A percentile compares a stretch with the other conserved stretches of the same genome.
phyloP scores from a whole-genome alignment of 2,113 vertebrate genomes.

The Corvus cornix region DNA sequence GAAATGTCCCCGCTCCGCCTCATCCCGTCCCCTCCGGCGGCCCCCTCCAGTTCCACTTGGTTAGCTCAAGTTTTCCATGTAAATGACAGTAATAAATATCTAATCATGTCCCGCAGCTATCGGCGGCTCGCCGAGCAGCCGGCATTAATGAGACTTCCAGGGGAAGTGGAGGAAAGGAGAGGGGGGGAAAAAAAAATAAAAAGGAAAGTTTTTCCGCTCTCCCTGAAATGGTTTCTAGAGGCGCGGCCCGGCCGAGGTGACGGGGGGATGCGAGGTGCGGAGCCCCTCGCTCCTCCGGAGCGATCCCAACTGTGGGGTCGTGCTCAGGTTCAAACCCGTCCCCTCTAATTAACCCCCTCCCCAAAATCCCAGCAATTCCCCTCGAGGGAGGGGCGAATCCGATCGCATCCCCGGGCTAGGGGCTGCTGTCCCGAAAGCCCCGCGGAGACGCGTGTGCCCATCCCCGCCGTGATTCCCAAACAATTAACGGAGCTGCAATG shows the following conservation, averaged over 20 bases:
- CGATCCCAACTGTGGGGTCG: background rate
- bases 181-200: fast-evolving
- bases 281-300: background rate
- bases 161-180: background rate
- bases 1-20: background rate
- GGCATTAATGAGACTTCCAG: constrained; percentile 67
- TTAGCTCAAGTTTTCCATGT: constrained; percentile 79
- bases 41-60: constrained; percentile 74
- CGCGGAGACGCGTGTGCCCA: background rate
- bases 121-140: constrained; percentile 50
- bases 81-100: constrained; percentile 87
- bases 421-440: background rate
- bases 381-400: background rate
- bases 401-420: background rate
- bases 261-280: background rate
- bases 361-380: background rate
- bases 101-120: constrained; percentile 86
- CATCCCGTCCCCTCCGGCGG: constrained; percentile 22
- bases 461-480: background rate
- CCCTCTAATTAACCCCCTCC: background rate
- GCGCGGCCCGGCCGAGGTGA: background rate
- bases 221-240: background rate
- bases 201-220: background rate
- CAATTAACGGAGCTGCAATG: constrained; percentile 28
- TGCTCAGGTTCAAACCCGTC: background rate